A percentile compares a stretch with the other conserved stretches of the same genome.
phyloP scores from a whole-genome alignment of 2,888 invertebrate species.

The Coenonympha glycerion region DNA sequence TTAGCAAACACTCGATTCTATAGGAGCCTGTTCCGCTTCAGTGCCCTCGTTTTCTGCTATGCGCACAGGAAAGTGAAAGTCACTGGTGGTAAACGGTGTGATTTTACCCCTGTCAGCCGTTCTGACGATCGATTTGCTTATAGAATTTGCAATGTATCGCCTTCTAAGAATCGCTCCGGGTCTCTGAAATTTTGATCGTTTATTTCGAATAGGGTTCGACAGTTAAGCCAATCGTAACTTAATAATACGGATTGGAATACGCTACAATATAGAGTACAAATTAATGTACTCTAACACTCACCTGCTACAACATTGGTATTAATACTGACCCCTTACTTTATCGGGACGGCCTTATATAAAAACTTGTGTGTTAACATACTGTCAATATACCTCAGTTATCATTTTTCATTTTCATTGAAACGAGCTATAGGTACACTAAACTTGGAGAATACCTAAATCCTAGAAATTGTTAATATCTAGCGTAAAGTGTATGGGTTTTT shows the following conservation, averaged over 20 bases:
- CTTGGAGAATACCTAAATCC: too few species aligned
- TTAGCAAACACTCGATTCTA: slow-evolving; percentile 24
- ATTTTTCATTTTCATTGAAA: too few species aligned
- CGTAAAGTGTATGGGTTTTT: neutral
- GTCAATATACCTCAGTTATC: too few species aligned
- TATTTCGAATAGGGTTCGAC: neutral
- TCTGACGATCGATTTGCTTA: slow-evolving; percentile 13
- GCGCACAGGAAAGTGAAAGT: slow-evolving; percentile 41
- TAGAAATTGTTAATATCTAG: neutral
- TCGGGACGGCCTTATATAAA: too few species aligned
- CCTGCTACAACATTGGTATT: too few species aligned
- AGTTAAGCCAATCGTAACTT: too few species aligned
- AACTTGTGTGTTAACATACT: too few species aligned
- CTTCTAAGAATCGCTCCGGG: neutral
- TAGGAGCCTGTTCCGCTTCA: slow-evolving; percentile 32
- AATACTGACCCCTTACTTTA: too few species aligned
- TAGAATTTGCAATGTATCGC: slow-evolving; percentile 9
- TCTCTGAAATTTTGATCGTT: neutral
- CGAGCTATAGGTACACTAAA: too few species aligned
- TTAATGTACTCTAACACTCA: too few species aligned
- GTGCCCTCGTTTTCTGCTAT: slow-evolving; percentile 39
- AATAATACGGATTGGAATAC: too few species aligned
- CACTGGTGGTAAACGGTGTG: slow-evolving; percentile 35
- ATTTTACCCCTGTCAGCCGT: slow-evolving; percentile 28
- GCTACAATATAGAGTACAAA: too few species aligned